phyloP scores from a whole-genome alignment of 2,888 invertebrate genomes.

The Cosmia trapezina region DNA sequence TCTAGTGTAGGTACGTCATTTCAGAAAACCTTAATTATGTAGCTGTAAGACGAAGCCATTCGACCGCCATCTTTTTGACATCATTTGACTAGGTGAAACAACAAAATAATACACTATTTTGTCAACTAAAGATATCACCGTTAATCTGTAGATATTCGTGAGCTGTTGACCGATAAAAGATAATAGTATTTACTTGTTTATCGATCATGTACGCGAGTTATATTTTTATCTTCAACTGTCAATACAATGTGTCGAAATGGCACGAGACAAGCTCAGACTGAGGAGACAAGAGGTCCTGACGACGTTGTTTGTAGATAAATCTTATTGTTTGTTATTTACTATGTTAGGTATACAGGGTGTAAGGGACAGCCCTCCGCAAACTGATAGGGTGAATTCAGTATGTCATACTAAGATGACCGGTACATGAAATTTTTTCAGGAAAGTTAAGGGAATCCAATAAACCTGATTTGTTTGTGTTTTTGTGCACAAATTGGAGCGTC shows the following conservation, averaged over 20 bases:
- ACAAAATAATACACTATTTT: neutral
- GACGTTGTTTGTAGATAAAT: neutral
- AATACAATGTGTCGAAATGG: neutral
- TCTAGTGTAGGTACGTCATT: too few relatives aligned
- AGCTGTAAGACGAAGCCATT: neutral
- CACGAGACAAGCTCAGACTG: too few relatives aligned
- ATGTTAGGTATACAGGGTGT: neutral
- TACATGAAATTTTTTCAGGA: too few relatives aligned
- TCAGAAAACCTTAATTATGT: too few relatives aligned
- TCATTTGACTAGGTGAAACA: neutral
- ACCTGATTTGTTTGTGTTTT: too few relatives aligned
- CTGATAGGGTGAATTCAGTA: too few relatives aligned
- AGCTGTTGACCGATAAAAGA: constrained; percentile 25
- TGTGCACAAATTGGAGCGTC: too few relatives aligned
- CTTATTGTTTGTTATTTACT: neutral
- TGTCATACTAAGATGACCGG: too few relatives aligned
- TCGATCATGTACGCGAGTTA: neutral
- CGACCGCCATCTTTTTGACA: neutral
- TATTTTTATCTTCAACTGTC: constrained; percentile 22
- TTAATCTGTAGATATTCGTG: constrained; percentile 4
- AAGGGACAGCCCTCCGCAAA: too few relatives aligned
- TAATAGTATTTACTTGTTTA: constrained; percentile 21
- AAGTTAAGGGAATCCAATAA: too few relatives aligned
- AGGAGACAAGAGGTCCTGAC: neutral
- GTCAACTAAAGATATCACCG: constrained; percentile 4